phyloP scores from a whole-genome alignment of 2,113 vertebrate species.

The Tachysurus vachellii region DNA sequence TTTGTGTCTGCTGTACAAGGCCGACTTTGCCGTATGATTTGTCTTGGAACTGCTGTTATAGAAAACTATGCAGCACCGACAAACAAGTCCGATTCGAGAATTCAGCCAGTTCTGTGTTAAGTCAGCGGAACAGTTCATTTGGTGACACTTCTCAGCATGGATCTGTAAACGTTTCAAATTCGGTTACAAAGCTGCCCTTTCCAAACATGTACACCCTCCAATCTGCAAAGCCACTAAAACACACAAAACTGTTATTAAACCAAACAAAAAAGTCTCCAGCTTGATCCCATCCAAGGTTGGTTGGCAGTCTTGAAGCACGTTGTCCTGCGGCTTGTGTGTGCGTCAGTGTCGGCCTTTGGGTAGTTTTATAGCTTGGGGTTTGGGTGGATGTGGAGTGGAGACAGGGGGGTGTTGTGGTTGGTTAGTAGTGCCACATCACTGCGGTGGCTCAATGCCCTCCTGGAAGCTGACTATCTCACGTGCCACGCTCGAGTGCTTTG shows the following conservation, averaged over 20 bases:
- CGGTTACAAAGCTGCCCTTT: neutral
- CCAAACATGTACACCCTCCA: slow-evolving; percentile 3
- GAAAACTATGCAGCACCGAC: neutral
- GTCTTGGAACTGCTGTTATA: neutral
- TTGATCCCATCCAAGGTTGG: slow-evolving; percentile 1
- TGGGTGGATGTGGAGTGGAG: slow-evolving; percentile 24
- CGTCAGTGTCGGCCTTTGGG: slow-evolving; percentile 41
- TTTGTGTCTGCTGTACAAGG: neutral
- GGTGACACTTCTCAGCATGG: neutral
- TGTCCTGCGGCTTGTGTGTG: slow-evolving; percentile 33
- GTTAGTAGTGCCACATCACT: slow-evolving; percentile 34
- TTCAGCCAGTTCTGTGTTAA: neutral
- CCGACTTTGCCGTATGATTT: neutral
- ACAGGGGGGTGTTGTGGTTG: slow-evolving; percentile 23
- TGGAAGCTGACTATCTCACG: neutral
- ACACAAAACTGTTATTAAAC: slow-evolving; percentile 29
- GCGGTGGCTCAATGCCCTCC: slow-evolving; percentile 20
- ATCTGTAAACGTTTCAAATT: neutral
- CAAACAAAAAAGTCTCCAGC: neutral
- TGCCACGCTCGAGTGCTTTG: neutral
- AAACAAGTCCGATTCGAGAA: neutral
- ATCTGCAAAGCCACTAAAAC: slow-evolving; percentile 23
- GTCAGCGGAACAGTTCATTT: neutral
- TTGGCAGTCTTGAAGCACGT: slow-evolving; percentile 17
- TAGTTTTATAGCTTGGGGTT: slow-evolving; percentile 32